Base-by-base conservation (phyloP, 2,888 invertebrate genomes). In the Bhutanitis thaidina region DNA sequence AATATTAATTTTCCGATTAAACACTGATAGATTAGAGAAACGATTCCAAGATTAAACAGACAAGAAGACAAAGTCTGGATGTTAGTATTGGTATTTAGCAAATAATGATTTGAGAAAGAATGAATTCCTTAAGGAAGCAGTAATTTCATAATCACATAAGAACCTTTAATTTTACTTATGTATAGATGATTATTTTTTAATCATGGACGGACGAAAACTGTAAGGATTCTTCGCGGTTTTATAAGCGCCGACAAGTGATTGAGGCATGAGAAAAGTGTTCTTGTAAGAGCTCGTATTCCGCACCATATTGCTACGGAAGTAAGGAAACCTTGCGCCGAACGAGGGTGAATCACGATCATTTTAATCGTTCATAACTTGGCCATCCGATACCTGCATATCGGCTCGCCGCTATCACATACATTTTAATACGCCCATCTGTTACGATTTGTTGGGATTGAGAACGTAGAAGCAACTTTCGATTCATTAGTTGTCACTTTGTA, bases 281-380 rank as follows among this genome's bases (percentile, higher is more conserved):
- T 83, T 84, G 79, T 80, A 81, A 68, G 80, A 77, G 78, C 75
- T 84, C 83, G 54, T 68, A 71, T 72, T 76, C 69, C 71, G 69
- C 71, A 65, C 71, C 83, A 82, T 79, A 76, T 76, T 82, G 82
- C 62, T 48, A n/a, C 49, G 49, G 48, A 46, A 54, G 54, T 59
- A 61, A 57, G 53, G 59, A 63, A 57, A 80, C 80, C 81, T 60
- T 69, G 62, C 58, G 50, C 37, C 53, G 51, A 52, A 53, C 62
- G 54, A 52, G 63, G 69, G 71, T 76, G 75, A 82, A 80, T 82
- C 78, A 78, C 74, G 68, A 71, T 74, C 59, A 69, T 70, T 64
- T 70, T 65, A 65, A 67, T 67, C 60, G 55, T 62, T 39, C 47
- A 48, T 34, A 48, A 35, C 46, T 48, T 40, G 14, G 47, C 39